Evolutionary conservation across 2,888 invertebrate genomes (phyloP).

Genomic region (Microplitis manilae): DNA sequence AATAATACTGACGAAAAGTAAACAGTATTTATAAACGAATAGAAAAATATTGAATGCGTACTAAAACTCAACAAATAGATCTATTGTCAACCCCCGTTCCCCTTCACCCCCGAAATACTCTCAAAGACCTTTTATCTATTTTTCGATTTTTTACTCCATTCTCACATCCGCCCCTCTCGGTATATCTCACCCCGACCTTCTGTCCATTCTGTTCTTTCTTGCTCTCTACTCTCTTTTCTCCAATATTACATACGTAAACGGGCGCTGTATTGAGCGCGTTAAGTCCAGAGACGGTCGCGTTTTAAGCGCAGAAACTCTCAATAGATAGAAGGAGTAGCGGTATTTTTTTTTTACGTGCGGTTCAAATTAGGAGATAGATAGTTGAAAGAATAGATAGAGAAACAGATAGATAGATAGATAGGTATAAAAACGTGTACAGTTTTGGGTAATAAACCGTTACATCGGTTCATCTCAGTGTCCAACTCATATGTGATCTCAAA

Average conservation of each 20-base stretch:
- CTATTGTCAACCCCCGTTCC: background rate
- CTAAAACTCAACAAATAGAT: background rate
- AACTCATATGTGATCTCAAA: background rate
- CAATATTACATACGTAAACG: background rate
- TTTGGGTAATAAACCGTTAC: background rate
- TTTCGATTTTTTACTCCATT: background rate
- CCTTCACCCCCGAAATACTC: background rate
- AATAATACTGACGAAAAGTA: background rate
- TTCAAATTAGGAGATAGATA: background rate
- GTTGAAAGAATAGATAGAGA: background rate
- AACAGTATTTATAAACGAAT: background rate
- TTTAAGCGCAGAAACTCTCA: background rate
- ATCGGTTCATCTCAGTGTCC: background rate
- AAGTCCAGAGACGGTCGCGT: constrained; percentile 5
- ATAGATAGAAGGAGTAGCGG: background rate
- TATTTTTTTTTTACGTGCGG: background rate
- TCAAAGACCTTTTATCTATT: background rate
- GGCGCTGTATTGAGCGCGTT: constrained; percentile 9
- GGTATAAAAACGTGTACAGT: background rate
- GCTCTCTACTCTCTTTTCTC: constrained; percentile 7
- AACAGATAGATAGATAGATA: background rate
- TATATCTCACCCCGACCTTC: background rate
- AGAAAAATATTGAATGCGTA: background rate
- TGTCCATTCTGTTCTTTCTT: background rate
- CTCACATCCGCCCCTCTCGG: background rate